Evolutionary conservation across 2,888 invertebrate species (phyloP), one percentile per base, ranked within the genome.

Genomic region (Ametastegia equiseti): DNA sequence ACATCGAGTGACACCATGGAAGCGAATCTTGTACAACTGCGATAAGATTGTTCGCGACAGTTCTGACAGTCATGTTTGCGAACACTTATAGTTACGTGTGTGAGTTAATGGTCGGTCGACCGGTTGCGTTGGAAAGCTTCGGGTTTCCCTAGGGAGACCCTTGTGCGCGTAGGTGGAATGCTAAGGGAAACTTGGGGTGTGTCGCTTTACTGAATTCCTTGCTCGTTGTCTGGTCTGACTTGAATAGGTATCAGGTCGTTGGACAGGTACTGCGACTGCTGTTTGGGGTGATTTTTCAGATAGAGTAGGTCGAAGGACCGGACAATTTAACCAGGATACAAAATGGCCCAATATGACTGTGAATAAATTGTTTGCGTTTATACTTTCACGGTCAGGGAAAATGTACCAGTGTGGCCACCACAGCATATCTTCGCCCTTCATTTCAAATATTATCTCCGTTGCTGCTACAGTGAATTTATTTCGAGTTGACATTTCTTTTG

Each of bases 191-290:
- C 63, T n/a, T 33, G 33, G 54, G 45, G 33, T 27, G 7, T 23
- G 36, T 9, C 45, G 54, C 33, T 50, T 50, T 78, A 39, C 78
- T 45, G 78, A 60, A 78, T 78, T 78, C 27, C 78, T 45, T 60
- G 33, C 60, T 27, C 78, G 36, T 78, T 78, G 75, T 63, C 60
- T 50, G n/a, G 30, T 54, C 54, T 27, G 60, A 78, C 78, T 60
- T 27, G 57, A 60, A 60, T 60, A 63, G 75, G 36, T 75, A 75
- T 75, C 75, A 54, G 50, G 36, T 19, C n/a, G 54, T 75, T 54
- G 33, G 9, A 36, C 5, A 15, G 19, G 11, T 36, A 50, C 9
- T 27, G n/a, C 27, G 33, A 13, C 42, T 19, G 13, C 73, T 30
- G 6, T 45, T 15, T 9, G 19, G 19, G 54, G 73, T 47, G 73